Conservation (phyloP, 1,140 invertebrate genomes). For the Venustaconcha ellipsiformis region DNA sequence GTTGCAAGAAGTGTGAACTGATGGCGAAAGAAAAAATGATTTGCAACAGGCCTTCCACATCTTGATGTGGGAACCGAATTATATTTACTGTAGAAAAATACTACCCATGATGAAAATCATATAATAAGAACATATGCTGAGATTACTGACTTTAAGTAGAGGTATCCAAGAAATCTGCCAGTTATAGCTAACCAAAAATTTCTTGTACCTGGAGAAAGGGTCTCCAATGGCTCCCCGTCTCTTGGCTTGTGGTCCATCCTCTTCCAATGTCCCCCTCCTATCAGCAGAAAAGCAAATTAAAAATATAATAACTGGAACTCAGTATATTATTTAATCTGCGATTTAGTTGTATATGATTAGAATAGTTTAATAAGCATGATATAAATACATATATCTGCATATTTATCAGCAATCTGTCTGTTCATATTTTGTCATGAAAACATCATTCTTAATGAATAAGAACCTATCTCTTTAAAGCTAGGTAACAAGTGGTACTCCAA, state of each 20-base stretch:
- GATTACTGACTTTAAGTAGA: no score
- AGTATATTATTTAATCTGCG: constrained; percentile 6
- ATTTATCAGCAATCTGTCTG: not conserved
- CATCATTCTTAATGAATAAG: not conserved
- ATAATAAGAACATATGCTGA: no score
- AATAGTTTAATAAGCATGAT: constrained; percentile 6
- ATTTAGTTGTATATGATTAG: constrained; percentile 11
- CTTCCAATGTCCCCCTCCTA: constrained; percentile 15
- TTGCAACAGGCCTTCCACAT: no score
- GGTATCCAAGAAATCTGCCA: no score
- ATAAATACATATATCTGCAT: not conserved
- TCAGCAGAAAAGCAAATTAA: constrained; percentile 11
- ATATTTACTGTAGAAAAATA: no score
- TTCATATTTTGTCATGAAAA: not conserved
- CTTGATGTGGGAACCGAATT: no score
- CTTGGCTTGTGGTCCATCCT: constrained; percentile 49
- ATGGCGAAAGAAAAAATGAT: no score
- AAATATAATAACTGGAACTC: constrained; percentile 2
- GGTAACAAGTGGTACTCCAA: no score
- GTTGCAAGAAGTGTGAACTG: no score
- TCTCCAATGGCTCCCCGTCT: constrained; percentile 45
- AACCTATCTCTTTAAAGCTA: no score
- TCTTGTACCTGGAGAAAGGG: constrained; percentile 51
- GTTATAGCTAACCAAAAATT: not conserved
- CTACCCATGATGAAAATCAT: no score